These are phyloP conservation scores for Zosterops pallidus DNA, from an alignment of 2,113 vertebrate genomes.

Conservation along the genomic window DNA sequence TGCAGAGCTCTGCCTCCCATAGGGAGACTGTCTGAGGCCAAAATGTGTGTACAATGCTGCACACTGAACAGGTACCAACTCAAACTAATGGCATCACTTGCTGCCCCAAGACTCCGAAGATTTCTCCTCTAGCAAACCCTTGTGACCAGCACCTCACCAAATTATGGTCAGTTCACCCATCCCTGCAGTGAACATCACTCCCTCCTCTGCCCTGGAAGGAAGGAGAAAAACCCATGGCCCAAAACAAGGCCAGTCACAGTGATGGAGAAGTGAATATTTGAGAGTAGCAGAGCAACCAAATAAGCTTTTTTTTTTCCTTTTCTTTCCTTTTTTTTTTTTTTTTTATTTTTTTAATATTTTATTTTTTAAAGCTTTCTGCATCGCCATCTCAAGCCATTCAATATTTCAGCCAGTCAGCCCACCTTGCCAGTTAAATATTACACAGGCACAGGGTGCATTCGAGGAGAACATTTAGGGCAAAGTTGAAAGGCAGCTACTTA, in stretches of 20 bases:
- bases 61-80: background rate
- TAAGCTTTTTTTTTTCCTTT: accelerated
- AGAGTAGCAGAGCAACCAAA: background rate
- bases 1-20: background rate
- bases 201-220: background rate
- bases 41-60: too few species aligned
- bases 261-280: background rate
- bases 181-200: accelerated
- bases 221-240: accelerated
- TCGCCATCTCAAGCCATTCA: background rate
- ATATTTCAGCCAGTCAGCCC: background rate
- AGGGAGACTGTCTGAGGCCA: background rate
- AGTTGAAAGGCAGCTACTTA: background rate
- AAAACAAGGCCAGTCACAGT: background rate
- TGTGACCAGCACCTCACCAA: background rate
- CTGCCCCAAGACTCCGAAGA: background rate
- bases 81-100: background rate
- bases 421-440: background rate
- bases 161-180: accelerated
- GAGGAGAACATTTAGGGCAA: background rate
- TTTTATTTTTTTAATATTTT: too few species aligned
- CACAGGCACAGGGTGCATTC: background rate
- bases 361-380: background rate
- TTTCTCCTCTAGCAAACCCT: background rate
- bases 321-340: background rate